These are phyloP conservation scores for Menidia menidia DNA, from an alignment of 2,797 vertebrate species.

Conservation along the genomic window DNA sequence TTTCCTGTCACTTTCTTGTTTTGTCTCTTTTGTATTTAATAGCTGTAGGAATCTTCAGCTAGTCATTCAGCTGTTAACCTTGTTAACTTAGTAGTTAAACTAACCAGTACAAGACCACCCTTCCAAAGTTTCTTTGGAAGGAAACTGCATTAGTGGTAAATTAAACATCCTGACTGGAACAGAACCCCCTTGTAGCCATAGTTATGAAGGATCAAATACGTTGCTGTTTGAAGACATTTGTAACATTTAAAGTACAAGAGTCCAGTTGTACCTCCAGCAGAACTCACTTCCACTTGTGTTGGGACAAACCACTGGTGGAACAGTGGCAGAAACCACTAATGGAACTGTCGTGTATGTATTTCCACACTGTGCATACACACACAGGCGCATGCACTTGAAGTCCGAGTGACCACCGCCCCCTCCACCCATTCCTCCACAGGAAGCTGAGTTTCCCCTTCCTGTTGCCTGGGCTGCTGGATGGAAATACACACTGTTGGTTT, in stretches of 20 bases:
- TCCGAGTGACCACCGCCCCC: constrained; percentile 43
- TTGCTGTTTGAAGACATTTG: constrained; percentile 7
- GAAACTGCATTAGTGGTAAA: background rate
- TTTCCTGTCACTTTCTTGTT: too few relatives aligned
- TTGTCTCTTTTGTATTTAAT: too few relatives aligned
- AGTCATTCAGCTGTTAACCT: too few relatives aligned
- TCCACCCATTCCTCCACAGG: constrained; percentile 78
- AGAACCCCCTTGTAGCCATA: background rate
- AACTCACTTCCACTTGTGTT: constrained; percentile 37
- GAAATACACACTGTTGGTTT: constrained; percentile 50
- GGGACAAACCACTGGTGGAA: constrained; percentile 37
- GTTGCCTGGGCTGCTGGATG: constrained; percentile 61
- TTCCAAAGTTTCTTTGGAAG: background rate
- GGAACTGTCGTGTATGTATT: constrained; percentile 21
- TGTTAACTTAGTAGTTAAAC: constrained; percentile 1
- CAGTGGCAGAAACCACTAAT: constrained; percentile 34
- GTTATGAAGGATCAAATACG: background rate
- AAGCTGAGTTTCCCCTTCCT: constrained; percentile 77
- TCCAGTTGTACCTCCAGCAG: constrained; percentile 14
- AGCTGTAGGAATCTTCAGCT: too few relatives aligned
- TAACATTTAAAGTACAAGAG: constrained; percentile 17
- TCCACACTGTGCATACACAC: constrained; percentile 4
- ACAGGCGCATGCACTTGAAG: constrained; percentile 27
- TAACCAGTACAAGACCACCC: background rate
- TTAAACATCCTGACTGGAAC: background rate